Evolutionary conservation across 2,888 invertebrate genomes (phyloP), one percentile per base, ranked within the genome.

Genomic region (Dendrolimus houi): DNA sequence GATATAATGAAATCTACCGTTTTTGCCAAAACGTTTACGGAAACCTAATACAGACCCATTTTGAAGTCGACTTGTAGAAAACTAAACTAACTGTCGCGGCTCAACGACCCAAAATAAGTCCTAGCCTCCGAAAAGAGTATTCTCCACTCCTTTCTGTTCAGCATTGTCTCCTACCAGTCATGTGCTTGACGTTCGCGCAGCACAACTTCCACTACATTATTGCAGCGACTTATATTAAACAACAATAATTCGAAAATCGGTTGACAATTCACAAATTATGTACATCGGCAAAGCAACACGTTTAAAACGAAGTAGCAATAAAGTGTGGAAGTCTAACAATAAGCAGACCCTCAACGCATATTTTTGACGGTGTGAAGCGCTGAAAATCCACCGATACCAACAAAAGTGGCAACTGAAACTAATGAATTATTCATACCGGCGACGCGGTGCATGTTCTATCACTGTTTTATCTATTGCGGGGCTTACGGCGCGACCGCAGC

Each of bases 391-490:
- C 85, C 87, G 89, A 90, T 91, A 88, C 83, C 83, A 84, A 87
- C 90, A 86, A 88, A 87, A 89, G 90, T 90, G 87, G 89, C 88
- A 89, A 90, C 87, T 85, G 91, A 87, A 88, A 85, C 90, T 89
- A 83, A 90, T 91, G 91, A 91, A 91, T 91, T 85, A 91, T 91
- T 91, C 91, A 91, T 87, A 77, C 70, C 81, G 80, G 81, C 85
- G 87, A 85, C 80, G 84, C 87, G 87, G 90, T 88, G 91, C 91
- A 91, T 91, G 91, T 91, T 90, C 91, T 91, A 91, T 91, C 91
- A 87, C 91, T 91, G 91, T 91, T 91, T 89, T 91, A 91, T 91
- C 91, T 91, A 91, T 91, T 87, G 90, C 81, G 90, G 83, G 85
- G 79, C 81, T 81, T 75, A 77, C 79, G 75, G 77, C 71, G 72